Evolutionary conservation across 2,113 vertebrate species (phyloP).

Genomic region (Perca fluviatilis): DNA sequence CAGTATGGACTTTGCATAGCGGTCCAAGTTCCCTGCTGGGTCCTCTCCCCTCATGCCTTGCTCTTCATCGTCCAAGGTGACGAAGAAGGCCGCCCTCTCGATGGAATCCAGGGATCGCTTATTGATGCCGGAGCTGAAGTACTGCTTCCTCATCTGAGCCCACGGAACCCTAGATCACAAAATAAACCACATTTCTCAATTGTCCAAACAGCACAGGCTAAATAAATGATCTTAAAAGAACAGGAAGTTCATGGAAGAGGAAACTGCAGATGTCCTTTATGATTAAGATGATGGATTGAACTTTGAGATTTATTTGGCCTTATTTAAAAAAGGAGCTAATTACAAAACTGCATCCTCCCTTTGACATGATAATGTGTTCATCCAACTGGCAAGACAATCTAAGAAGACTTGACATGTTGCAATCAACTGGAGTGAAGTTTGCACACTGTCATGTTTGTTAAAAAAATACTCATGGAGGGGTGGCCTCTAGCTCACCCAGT

Average conservation of each 20-base stretch:
- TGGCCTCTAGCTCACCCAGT: no score
- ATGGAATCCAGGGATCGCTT: constrained; percentile 84
- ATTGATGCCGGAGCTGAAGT: constrained; percentile 84
- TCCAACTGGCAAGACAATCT: background rate
- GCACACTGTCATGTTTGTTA: no score
- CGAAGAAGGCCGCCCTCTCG: constrained; percentile 90
- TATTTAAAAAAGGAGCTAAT: no score
- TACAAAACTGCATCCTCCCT: background rate
- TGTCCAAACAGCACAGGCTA: no score
- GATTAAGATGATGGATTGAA: background rate
- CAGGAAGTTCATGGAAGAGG: background rate
- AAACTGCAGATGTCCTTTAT: background rate
- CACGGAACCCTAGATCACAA: constrained; percentile 83
- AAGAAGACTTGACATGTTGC: background rate
- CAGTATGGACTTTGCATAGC: constrained; percentile 89
- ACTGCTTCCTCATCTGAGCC: constrained; percentile 83
- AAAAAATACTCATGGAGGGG: no score
- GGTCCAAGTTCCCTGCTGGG: constrained; percentile 84
- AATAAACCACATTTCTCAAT: no score
- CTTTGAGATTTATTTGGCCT: background rate
- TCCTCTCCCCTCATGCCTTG: constrained; percentile 87
- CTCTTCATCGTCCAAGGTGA: constrained; percentile 88
- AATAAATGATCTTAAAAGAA: no score
- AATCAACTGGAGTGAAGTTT: no score
- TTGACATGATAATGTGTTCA: background rate